Conservation (phyloP, 2,113 vertebrate genomes). For the Coracopsis vasa region DNA sequence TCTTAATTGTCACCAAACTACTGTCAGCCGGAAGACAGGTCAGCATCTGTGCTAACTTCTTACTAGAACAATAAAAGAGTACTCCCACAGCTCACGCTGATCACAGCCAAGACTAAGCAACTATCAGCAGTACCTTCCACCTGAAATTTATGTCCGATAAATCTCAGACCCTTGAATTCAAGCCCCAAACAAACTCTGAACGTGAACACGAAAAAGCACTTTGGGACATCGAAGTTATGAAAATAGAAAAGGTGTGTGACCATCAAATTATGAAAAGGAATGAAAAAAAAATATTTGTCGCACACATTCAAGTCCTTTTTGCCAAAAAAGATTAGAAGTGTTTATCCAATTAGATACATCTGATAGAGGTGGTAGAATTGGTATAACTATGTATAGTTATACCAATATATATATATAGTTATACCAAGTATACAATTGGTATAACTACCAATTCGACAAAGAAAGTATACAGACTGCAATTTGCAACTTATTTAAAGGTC, state of each 20-base stretch:
- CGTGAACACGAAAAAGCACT: not conserved
- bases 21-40: not conserved
- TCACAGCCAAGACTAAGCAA: not conserved
- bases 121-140: not conserved
- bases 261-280: not conserved
- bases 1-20: not conserved
- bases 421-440: not conserved
- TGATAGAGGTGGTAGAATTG: not conserved
- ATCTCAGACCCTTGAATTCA: not conserved
- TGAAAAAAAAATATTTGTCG: not conserved
- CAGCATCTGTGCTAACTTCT: not conserved
- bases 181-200: not conserved
- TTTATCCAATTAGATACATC: not conserved
- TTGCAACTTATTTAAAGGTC: not conserved
- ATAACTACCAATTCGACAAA: not conserved
- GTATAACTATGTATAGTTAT: not conserved
- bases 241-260: not conserved
- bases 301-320: not conserved
- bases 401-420: no score
- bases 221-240: not conserved
- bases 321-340: not conserved
- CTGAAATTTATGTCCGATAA: not conserved
- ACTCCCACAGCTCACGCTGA: not conserved
- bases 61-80: not conserved
- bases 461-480: not conserved